A percentile compares a stretch with the other conserved stretches of the same genome.
These are phyloP conservation scores for Bolborhynchus lineola DNA, from an alignment of 2,113 vertebrate species.

Conservation along the genomic window DNA sequence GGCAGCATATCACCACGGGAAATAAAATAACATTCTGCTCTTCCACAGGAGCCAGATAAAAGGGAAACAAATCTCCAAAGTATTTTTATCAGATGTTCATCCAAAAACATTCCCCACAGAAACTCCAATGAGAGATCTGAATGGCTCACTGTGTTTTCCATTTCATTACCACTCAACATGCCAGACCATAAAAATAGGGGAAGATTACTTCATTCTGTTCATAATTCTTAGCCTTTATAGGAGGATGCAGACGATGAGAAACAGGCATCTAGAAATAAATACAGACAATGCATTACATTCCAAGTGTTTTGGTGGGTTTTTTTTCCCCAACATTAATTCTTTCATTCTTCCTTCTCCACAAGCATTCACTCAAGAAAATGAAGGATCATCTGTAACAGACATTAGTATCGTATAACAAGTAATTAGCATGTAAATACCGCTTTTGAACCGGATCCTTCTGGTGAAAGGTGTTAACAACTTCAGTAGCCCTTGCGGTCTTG, in stretches of 20 bases:
- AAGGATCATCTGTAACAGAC: not conserved
- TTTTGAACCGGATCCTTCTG: not conserved
- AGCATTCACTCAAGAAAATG: not conserved
- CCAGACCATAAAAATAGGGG: not conserved
- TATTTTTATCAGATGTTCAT: not conserved
- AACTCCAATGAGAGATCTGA: not conserved
- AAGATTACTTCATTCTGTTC: not conserved
- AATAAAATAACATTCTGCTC: constrained; percentile 1
- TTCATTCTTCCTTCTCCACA: not conserved
- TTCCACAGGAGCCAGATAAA: not conserved
- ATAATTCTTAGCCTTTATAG: not conserved
- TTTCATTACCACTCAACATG: not conserved
- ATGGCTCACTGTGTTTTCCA: not conserved
- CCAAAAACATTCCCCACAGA: not conserved
- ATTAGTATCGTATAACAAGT: not conserved
- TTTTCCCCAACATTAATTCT: not conserved
- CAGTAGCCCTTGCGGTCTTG: not conserved
- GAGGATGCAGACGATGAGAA: not conserved
- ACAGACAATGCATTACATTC: not conserved
- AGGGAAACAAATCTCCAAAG: not conserved
- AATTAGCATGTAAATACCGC: not conserved
- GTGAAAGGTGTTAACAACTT: not conserved
- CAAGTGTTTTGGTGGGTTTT: not conserved
- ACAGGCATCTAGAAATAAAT: not conserved
- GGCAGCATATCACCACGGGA: not conserved